phyloP scores from a whole-genome alignment of 2,113 vertebrate species.

The Leucosticte australis region DNA sequence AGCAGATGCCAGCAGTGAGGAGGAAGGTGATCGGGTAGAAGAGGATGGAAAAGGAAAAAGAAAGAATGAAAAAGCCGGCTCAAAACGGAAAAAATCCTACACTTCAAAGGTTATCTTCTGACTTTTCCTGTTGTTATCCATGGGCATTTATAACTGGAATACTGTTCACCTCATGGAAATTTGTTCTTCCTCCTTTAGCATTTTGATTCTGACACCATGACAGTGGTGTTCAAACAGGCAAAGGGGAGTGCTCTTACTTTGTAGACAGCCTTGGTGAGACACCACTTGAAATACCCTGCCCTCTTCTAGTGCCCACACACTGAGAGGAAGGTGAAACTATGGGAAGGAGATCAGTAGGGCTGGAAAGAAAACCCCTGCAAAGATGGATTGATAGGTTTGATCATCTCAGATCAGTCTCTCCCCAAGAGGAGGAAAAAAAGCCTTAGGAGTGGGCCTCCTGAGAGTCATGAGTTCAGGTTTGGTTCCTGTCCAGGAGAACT shows the following conservation, averaged over 20 bases:
- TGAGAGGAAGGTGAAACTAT: neutral
- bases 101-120: conserved; percentile 82
- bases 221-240: neutral
- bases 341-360: neutral
- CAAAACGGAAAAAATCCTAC: conserved; percentile 92
- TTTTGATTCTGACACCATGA: neutral
- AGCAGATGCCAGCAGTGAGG: conserved; percentile 93
- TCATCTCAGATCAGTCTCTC: neutral
- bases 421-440: neutral
- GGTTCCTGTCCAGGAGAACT: neutral
- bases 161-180: neutral
- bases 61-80: conserved; percentile 89
- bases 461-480: neutral
- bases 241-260: neutral
- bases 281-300: neutral
- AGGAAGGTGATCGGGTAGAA: conserved; percentile 88
- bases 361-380: neutral
- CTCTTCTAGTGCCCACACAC: neutral
- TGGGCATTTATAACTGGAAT: neutral
- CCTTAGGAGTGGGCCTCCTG: neutral
- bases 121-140: neutral
- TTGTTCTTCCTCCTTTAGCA: neutral
- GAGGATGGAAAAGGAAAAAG: conserved; percentile 88
- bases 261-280: neutral
- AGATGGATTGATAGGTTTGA: neutral